Evolutionary conservation across 2,888 invertebrate genomes (phyloP).

Genomic region (Oxyscelio sp.): DNA sequence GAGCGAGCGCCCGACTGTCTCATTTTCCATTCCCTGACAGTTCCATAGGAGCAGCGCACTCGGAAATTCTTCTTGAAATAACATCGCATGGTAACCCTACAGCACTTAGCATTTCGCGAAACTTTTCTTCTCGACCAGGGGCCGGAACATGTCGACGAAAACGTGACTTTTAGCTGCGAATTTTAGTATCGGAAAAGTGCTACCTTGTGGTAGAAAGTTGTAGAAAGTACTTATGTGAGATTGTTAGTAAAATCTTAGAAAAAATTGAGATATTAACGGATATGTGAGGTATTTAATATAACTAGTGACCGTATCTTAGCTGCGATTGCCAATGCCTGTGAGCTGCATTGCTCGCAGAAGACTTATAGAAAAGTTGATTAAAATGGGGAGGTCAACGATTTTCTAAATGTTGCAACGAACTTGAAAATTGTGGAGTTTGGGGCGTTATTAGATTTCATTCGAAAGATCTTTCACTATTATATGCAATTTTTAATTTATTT

Average conservation of each 20-base stretch:
- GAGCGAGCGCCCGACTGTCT: slow-evolving; percentile 40
- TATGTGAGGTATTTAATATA: slow-evolving; percentile 7
- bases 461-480: no score
- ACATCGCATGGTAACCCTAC: slow-evolving; percentile 20
- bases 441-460: no score
- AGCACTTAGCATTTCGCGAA: slow-evolving; percentile 35
- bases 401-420: no score
- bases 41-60: slow-evolving; percentile 26
- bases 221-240: slow-evolving; percentile 18
- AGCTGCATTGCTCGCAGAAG: no score
- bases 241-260: slow-evolving; percentile 8
- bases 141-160: slow-evolving; percentile 1
- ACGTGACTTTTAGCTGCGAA: background rate
- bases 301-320: background rate
- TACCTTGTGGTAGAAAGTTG: slow-evolving; percentile 8
- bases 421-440: no score
- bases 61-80: slow-evolving; percentile 26
- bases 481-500: no score
- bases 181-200: background rate
- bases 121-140: background rate
- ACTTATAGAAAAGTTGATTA: no score
- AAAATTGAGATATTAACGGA: slow-evolving; percentile 29
- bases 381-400: no score
- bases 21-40: slow-evolving; percentile 59
- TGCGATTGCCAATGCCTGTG: background rate